Percentiles rank a stretch among this genome's conserved stretches.
These are phyloP conservation scores for Antitype chi DNA, from an alignment of 2,888 invertebrate genomes.

Conservation along the genomic window DNA sequence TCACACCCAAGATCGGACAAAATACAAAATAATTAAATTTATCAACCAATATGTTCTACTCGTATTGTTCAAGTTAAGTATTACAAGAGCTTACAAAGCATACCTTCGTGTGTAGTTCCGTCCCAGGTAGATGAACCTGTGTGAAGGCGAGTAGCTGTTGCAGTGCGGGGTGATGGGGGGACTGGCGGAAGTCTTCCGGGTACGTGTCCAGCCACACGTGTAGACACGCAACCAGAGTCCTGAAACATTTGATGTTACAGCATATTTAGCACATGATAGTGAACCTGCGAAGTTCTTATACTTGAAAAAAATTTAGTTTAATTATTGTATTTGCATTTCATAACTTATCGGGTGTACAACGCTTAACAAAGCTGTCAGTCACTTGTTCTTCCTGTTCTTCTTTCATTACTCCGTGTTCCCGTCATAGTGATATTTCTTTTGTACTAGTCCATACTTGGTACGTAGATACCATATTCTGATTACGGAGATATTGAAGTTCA, in stretches of 20 bases:
- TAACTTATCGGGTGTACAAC: background rate
- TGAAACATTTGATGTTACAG: slow-evolving; percentile 73
- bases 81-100: background rate
- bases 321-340: background rate
- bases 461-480: background rate
- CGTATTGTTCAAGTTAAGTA: background rate
- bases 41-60: too few relatives aligned
- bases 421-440: background rate
- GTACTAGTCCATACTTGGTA: background rate
- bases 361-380: background rate
- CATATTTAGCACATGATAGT: background rate
- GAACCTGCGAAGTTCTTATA: background rate
- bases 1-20: background rate
- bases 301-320: background rate
- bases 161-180: slow-evolving; percentile 95
- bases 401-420: too few relatives aligned
- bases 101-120: slow-evolving; percentile 95
- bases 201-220: slow-evolving; percentile 99
- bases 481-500: background rate
- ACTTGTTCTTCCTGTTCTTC: background rate
- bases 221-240: slow-evolving; percentile 96
- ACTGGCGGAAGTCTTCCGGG: slow-evolving; percentile 97
- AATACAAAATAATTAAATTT: slow-evolving; percentile 6
- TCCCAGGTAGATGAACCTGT: slow-evolving; percentile 94
- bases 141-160: slow-evolving; percentile 96